phyloP scores from a whole-genome alignment of 2,113 vertebrate species.

The Bufo gargarizans region DNA sequence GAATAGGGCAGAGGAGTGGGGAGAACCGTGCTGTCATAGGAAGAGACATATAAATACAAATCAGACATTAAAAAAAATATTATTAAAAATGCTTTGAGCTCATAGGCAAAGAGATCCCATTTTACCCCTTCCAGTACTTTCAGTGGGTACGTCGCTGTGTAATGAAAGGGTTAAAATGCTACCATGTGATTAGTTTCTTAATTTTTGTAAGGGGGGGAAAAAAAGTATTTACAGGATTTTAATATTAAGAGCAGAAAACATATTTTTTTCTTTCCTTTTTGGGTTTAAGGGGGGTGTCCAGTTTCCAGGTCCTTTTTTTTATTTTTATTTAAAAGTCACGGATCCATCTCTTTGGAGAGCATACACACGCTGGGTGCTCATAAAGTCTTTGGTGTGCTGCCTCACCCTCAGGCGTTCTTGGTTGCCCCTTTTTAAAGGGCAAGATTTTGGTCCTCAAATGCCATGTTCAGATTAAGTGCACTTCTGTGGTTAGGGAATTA shows the following conservation, averaged over 20 bases:
- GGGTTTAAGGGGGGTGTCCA: not conserved
- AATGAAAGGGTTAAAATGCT: slow-evolving; percentile 36
- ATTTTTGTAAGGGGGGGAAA: slow-evolving; percentile 31
- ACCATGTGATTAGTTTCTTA: slow-evolving; percentile 35
- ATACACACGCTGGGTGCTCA: slow-evolving; percentile 1
- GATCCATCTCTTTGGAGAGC: slow-evolving; percentile 33
- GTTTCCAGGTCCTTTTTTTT: not conserved
- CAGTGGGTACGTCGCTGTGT: not conserved
- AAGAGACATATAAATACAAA: slow-evolving; percentile 54
- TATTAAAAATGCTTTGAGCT: slow-evolving; percentile 51
- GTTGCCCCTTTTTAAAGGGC: not conserved
- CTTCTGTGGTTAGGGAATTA: slow-evolving; percentile 58
- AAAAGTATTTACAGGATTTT: slow-evolving; percentile 49
- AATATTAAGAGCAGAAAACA: slow-evolving; percentile 42
- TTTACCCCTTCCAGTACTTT: slow-evolving; percentile 33
- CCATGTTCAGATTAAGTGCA: slow-evolving; percentile 56
- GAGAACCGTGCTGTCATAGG: not conserved
- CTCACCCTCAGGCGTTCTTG: not conserved
- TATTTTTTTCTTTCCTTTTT: not conserved
- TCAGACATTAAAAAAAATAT: slow-evolving; percentile 38
- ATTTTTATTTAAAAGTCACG: slow-evolving; percentile 31
- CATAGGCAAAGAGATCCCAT: not conserved
- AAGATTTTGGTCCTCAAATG: slow-evolving; percentile 49
- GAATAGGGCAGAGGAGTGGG: slow-evolving; percentile 43
- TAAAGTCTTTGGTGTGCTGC: slow-evolving; percentile 46